Percentiles rank a stretch among this genome's conserved stretches.
phyloP scores from a whole-genome alignment of 2,888 invertebrate species.

The Zaprionus lineosus region DNA sequence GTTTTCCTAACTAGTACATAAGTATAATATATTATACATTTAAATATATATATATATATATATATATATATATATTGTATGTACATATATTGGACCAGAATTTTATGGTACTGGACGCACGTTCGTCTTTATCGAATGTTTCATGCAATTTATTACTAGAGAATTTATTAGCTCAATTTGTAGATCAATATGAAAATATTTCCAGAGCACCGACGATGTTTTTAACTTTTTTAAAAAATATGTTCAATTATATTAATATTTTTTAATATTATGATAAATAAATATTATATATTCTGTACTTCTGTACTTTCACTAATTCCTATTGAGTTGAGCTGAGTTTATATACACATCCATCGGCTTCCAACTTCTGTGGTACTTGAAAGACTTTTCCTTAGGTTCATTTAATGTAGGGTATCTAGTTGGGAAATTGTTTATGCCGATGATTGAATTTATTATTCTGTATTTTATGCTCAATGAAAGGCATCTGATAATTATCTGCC shows the following conservation, averaged over 20 bases:
- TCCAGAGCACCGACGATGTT: neutral
- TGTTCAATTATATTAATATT: no score
- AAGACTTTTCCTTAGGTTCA: no score
- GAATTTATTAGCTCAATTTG: constrained; percentile 53
- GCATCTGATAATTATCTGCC: constrained; percentile 16
- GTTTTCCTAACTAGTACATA: no score
- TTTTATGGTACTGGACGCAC: constrained; percentile 12
- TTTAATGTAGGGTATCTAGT: constrained; percentile 1
- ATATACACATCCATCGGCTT: no score
- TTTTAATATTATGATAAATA: no score
- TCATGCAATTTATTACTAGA: constrained; percentile 58
- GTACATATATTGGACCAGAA: constrained; percentile 11
- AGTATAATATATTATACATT: neutral
- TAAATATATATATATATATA: neutral
- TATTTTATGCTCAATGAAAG: neutral
- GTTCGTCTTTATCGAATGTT: constrained; percentile 30
- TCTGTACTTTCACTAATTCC: no score
- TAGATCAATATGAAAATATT: constrained; percentile 12
- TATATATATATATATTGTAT: neutral
- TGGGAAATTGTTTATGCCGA: constrained; percentile 13
- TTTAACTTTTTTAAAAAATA: constrained; percentile 9
- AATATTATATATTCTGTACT: no score
- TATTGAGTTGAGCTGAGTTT: no score
- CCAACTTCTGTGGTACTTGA: no score
- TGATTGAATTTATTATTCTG: constrained; percentile 3